phyloP scores from a whole-genome alignment of 2,888 invertebrate species.

The Drosophila testacea region DNA sequence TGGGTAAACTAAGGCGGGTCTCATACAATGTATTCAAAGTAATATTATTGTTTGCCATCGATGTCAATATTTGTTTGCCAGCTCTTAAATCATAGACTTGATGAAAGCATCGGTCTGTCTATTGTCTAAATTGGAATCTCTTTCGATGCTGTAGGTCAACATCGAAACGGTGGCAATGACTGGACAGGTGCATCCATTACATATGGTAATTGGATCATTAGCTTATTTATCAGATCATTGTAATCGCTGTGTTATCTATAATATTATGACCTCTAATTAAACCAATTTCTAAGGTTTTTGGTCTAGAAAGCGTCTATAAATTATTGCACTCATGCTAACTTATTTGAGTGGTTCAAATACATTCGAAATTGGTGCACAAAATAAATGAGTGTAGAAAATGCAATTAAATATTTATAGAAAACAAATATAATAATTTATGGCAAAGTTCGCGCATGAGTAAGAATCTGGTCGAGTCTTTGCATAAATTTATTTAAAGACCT shows the following conservation, averaged over 20 bases:
- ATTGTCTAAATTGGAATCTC: constrained; percentile 31
- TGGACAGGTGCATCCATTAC: constrained; percentile 22
- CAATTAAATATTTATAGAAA: constrained; percentile 39
- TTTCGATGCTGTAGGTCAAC: constrained; percentile 52
- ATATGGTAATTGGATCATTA: constrained; percentile 42
- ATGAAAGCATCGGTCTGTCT: constrained; percentile 16
- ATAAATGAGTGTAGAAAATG: constrained; percentile 36
- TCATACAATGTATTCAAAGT: constrained; percentile 46
- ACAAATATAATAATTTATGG: constrained; percentile 43
- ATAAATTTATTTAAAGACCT: constrained; percentile 51
- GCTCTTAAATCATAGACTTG: constrained; percentile 60
- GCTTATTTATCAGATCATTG: constrained; percentile 9
- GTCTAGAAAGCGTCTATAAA: constrained; percentile 48
- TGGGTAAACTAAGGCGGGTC: constrained; percentile 48
- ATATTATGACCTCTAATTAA: constrained; percentile 2
- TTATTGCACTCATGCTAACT: constrained; percentile 30
- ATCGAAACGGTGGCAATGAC: constrained; percentile 11
- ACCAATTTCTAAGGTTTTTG: constrained; percentile 4
- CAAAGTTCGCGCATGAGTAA: constrained; percentile 40
- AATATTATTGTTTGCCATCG: constrained; percentile 56
- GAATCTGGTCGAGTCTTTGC: constrained; percentile 36
- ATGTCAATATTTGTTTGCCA: constrained; percentile 65
- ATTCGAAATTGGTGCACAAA: constrained; percentile 16
- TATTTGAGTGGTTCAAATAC: constrained; percentile 36
- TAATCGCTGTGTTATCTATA: constrained; percentile 1